phyloP scores from a whole-genome alignment of 2,797 vertebrate genomes.

The Cryptoprocta ferox region DNA sequence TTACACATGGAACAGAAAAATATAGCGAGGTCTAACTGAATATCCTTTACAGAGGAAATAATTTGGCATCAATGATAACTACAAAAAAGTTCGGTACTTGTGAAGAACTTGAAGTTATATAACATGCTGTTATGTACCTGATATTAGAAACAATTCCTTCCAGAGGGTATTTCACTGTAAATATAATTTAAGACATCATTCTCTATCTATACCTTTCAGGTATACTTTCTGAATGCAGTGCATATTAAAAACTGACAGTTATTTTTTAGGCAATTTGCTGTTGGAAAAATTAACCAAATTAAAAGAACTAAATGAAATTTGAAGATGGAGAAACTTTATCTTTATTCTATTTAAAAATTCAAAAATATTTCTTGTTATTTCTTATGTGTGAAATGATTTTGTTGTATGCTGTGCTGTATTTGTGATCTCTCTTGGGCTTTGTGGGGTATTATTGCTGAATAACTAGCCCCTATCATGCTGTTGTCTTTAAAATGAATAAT shows the following conservation, averaged over 20 bases:
- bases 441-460: accelerated
- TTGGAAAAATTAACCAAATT: not conserved
- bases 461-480: not conserved
- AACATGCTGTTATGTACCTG: not conserved
- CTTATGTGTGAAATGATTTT: not conserved
- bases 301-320: conserved; percentile 11
- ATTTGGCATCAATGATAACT: not conserved
- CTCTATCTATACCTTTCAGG: not conserved
- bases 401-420: not conserved
- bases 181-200: not conserved
- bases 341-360: not conserved
- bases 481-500: not conserved
- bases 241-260: not conserved
- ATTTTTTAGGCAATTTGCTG: not conserved
- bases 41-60: not conserved
- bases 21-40: not conserved
- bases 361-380: not conserved
- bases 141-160: not conserved
- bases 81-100: not conserved
- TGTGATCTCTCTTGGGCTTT: not conserved
- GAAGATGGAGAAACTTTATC: not conserved
- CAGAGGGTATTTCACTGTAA: not conserved
- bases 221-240: not conserved
- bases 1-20: conserved; percentile 20
- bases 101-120: not conserved